Conservation (phyloP, 1,140 invertebrate genomes). For the Anadara kagoshimensis region DNA sequence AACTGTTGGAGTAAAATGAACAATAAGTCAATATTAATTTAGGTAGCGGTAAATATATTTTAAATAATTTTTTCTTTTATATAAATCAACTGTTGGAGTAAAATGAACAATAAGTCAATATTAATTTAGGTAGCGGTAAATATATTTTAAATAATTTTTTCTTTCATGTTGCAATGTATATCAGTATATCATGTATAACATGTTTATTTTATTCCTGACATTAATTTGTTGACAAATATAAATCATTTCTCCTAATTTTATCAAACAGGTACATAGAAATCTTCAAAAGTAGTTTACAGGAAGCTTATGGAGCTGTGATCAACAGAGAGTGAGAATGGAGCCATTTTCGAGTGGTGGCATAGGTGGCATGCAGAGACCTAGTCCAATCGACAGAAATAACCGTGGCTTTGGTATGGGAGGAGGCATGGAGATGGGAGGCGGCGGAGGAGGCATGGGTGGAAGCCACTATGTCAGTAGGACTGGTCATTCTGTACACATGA, state of each 20-base stretch:
- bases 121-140: too few species aligned
- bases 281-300: slow-evolving; percentile 89
- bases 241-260: slow-evolving; percentile 35
- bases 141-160: too few species aligned
- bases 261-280: slow-evolving; percentile 91
- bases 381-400: slow-evolving; percentile 84
- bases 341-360: slow-evolving; percentile 69
- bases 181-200: too few species aligned
- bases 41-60: too few species aligned
- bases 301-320: slow-evolving; percentile 76
- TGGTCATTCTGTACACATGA: slow-evolving; percentile 85
- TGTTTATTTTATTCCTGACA: background rate
- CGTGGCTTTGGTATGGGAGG: slow-evolving; percentile 56
- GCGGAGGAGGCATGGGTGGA: slow-evolving; percentile 70
- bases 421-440: slow-evolving; percentile 66
- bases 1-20: too few species aligned
- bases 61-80: too few species aligned
- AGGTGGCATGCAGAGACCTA: slow-evolving; percentile 79
- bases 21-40: too few species aligned
- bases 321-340: slow-evolving; percentile 41
- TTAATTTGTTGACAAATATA: background rate
- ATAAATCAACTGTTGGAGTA: too few species aligned
- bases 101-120: too few species aligned
- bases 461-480: slow-evolving; percentile 68
- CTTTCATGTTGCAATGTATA: too few species aligned